Evolutionary conservation across 2,888 invertebrate genomes (phyloP).

Genomic region (Boloria euphrosyne): DNA sequence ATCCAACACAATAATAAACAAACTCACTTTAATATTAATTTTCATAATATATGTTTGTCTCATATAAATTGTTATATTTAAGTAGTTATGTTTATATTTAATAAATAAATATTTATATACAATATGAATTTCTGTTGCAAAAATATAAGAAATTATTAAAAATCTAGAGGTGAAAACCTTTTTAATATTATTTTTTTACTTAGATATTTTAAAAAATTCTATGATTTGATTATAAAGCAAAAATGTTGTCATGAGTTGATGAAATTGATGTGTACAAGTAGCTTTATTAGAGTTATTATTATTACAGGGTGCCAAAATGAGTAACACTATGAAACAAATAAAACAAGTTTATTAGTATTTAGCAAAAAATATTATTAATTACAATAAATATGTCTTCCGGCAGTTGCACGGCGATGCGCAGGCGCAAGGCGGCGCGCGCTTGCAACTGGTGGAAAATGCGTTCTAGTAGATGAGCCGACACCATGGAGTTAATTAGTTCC

Average conservation of each 20-base stretch:
- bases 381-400: constrained; percentile 76
- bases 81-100: no score
- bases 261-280: constrained; percentile 4
- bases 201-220: no score
- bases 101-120: no score
- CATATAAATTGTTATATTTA: no score
- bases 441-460: constrained; percentile 80
- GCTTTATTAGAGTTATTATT: neutral
- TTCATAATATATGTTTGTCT: no score
- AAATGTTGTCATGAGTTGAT: neutral
- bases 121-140: no score
- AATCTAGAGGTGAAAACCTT: no score
- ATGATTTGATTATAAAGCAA: no score
- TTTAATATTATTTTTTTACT: no score
- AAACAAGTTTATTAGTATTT: constrained; percentile 54
- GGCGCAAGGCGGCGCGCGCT: constrained; percentile 48
- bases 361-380: constrained; percentile 52
- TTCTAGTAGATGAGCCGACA: constrained; percentile 70
- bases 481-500: constrained; percentile 61
- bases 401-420: constrained; percentile 65
- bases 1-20: no score
- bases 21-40: no score
- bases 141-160: no score
- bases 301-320: constrained; percentile 16
- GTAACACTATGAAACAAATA: constrained; percentile 34